Conservation (phyloP, 2,113 vertebrate genomes). For the Microtus montanus region DNA sequence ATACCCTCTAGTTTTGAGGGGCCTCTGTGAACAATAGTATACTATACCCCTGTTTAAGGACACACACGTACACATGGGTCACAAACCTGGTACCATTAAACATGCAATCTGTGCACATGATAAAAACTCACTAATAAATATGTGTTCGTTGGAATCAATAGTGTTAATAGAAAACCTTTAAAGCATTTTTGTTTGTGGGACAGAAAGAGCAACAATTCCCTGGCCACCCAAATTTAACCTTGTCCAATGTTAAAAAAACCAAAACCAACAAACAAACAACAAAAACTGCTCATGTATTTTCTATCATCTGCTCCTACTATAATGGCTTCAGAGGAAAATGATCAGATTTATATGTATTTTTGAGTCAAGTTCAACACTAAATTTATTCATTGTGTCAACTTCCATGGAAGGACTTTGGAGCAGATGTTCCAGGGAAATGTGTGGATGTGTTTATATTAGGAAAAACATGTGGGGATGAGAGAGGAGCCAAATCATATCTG, state of each 20-base stretch:
- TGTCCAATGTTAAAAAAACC: neutral
- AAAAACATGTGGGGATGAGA: neutral
- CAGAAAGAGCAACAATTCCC: neutral
- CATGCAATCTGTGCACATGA: neutral
- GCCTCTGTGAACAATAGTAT: neutral
- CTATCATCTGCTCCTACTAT: neutral
- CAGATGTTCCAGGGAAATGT: neutral
- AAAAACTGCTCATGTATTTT: neutral
- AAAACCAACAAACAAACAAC: neutral
- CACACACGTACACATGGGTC: neutral
- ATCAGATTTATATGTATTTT: neutral
- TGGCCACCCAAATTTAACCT: neutral
- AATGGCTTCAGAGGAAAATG: neutral
- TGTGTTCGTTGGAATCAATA: neutral
- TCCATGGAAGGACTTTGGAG: slow-evolving; percentile 9
- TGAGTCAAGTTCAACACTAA: neutral
- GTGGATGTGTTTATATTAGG: neutral
- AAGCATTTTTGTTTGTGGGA: neutral
- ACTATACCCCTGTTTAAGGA: neutral
- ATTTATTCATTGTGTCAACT: slow-evolving; percentile 7
- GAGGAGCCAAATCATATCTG: neutral
- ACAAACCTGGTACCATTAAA: neutral
- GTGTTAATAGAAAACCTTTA: neutral
- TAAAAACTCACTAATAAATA: neutral
- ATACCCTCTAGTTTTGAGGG: neutral